Evolutionary conservation across 1,140 invertebrate species (phyloP).

Genomic region (Scaptomyza montana): DNA sequence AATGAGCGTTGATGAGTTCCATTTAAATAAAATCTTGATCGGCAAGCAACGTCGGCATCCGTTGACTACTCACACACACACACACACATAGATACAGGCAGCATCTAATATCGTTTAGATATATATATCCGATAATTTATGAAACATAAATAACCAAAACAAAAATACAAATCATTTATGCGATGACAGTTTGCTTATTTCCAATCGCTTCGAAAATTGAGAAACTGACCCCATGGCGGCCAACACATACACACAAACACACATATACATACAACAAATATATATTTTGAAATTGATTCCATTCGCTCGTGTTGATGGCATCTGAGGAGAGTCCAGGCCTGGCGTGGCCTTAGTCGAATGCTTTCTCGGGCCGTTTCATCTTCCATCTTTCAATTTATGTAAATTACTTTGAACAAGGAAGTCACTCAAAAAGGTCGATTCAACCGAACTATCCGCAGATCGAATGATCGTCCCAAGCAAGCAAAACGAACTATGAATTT

Average conservation of each 20-base stretch:
- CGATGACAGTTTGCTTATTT: constrained; percentile 60
- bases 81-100: background rate
- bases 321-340: constrained; percentile 19
- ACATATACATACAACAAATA: too few relatives aligned
- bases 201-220: constrained; percentile 17
- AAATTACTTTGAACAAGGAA: constrained; percentile 51
- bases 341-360: constrained; percentile 4
- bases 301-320: constrained; percentile 27
- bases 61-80: constrained; percentile 40
- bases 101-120: constrained; percentile 71
- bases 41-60: constrained; percentile 45
- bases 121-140: constrained; percentile 79
- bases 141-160: constrained; percentile 82
- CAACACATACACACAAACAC: background rate
- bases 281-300: constrained; percentile 40
- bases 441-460: background rate
- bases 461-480: constrained; percentile 15
- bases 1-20: constrained; percentile 81
- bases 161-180: constrained; percentile 83
- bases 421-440: constrained; percentile 34
- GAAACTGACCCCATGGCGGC: constrained; percentile 35
- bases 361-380: constrained; percentile 44
- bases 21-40: constrained; percentile 83
- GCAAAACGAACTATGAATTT: constrained; percentile 52
- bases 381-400: constrained; percentile 48